Evolutionary conservation across 2,888 invertebrate species (phyloP).

Genomic region (Zelleria hepariella): DNA sequence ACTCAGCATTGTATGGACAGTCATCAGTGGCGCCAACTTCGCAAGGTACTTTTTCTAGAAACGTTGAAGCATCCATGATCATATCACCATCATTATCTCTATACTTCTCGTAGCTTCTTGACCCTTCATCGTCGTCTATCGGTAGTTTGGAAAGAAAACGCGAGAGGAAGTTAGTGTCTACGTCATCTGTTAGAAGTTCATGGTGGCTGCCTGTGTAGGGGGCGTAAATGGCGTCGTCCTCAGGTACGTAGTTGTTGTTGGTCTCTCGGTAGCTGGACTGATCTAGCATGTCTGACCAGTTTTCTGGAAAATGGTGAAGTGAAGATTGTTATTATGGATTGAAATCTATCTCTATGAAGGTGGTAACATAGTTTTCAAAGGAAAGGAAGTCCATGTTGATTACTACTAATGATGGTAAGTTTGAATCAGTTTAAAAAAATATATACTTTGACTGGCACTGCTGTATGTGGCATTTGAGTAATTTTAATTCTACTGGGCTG

Average conservation of each 20-base stretch:
- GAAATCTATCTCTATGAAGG: slow-evolving; percentile 5
- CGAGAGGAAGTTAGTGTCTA: slow-evolving; percentile 47
- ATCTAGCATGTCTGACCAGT: slow-evolving; percentile 63
- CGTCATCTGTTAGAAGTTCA: slow-evolving; percentile 44
- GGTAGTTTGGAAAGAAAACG: slow-evolving; percentile 56
- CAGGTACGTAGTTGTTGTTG: slow-evolving; percentile 48
- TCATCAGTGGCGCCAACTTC: slow-evolving; percentile 69
- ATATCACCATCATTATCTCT: slow-evolving; percentile 56
- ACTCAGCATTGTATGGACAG: slow-evolving; percentile 80
- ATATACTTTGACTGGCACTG: too few relatives aligned
- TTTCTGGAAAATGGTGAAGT: slow-evolving; percentile 40
- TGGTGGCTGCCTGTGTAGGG: slow-evolving; percentile 43
- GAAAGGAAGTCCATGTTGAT: too few relatives aligned
- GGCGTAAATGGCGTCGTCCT: slow-evolving; percentile 52
- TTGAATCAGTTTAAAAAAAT: too few relatives aligned
- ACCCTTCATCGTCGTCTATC: slow-evolving; percentile 45
- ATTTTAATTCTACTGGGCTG: too few relatives aligned
- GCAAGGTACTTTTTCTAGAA: slow-evolving; percentile 69
- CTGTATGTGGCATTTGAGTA: too few relatives aligned
- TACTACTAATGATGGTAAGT: too few relatives aligned
- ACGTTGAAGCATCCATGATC: slow-evolving; percentile 64
- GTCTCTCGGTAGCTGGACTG: slow-evolving; percentile 54
- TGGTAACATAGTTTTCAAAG: too few relatives aligned
- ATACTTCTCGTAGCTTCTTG: slow-evolving; percentile 46
- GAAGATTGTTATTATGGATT: neutral